phyloP scores from a whole-genome alignment of 2,797 vertebrate species.

The Trematomus bernacchii region DNA sequence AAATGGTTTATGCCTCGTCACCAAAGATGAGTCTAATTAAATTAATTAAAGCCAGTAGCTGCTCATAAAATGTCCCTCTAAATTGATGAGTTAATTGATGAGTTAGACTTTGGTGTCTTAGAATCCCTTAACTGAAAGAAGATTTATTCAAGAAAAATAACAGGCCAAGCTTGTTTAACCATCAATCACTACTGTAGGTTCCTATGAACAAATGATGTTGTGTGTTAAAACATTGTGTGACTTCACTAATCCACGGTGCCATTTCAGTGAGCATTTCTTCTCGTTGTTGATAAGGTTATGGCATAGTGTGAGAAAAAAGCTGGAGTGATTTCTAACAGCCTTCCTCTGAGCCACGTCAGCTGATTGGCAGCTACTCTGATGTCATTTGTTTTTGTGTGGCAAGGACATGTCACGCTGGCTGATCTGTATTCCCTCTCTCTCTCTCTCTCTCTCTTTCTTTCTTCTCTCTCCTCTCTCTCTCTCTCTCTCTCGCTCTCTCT shows the following conservation, averaged over 20 bases:
- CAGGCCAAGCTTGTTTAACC: slow-evolving; percentile 13
- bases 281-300: slow-evolving; percentile 15
- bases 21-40: slow-evolving; percentile 57
- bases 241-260: slow-evolving; percentile 2
- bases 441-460: background rate
- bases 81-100: slow-evolving; percentile 41
- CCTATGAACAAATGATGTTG: background rate
- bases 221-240: background rate
- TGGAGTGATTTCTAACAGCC: slow-evolving; percentile 42
- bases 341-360: slow-evolving; percentile 65
- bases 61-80: slow-evolving; percentile 49
- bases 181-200: background rate
- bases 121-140: slow-evolving; percentile 41
- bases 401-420: slow-evolving; percentile 67
- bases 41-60: slow-evolving; percentile 52
- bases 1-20: slow-evolving; percentile 40
- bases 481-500: slow-evolving; percentile 22
- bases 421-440: slow-evolving; percentile 50
- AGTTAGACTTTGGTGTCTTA: slow-evolving; percentile 51
- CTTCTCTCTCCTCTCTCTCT: slow-evolving; percentile 25
- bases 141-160: slow-evolving; percentile 32
- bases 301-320: slow-evolving; percentile 33
- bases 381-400: slow-evolving; percentile 76
- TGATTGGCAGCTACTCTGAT: slow-evolving; percentile 80
- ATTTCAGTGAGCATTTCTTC: slow-evolving; percentile 20